These are phyloP conservation scores for Phalera bucephala DNA, from an alignment of 2,888 invertebrate species.

Conservation along the genomic window DNA sequence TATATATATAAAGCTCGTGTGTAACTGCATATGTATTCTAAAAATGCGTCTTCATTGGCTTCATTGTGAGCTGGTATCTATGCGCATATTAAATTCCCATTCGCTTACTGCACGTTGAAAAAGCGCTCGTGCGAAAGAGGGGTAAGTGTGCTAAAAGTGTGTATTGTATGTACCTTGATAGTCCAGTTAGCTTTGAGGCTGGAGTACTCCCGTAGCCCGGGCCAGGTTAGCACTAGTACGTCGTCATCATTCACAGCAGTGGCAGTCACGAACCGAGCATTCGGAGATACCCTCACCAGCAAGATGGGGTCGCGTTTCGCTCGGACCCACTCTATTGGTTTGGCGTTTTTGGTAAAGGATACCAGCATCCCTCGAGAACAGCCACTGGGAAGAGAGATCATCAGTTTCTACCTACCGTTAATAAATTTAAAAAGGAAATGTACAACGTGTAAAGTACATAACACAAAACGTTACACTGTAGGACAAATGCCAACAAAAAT, in stretches of 20 bases:
- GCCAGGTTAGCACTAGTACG: slow-evolving; percentile 58
- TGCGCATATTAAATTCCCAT: no score
- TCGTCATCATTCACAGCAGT: slow-evolving; percentile 35
- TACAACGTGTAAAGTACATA: no score
- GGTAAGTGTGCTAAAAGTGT: no score
- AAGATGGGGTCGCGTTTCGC: slow-evolving; percentile 32
- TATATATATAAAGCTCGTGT: no score
- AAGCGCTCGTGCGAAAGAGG: no score
- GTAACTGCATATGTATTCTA: no score
- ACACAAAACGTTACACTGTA: no score
- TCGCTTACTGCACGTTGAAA: no score
- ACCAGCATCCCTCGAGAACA: slow-evolving; percentile 56
- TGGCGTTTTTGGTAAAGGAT: slow-evolving; percentile 36
- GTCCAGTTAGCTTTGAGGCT: slow-evolving; percentile 44
- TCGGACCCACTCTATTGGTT: slow-evolving; percentile 27
- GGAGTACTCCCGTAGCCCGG: slow-evolving; percentile 39
- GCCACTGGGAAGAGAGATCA: slow-evolving; percentile 44
- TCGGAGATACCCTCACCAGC: slow-evolving; percentile 57
- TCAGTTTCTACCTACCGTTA: neutral
- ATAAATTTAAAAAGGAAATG: no score
- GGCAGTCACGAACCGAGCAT: slow-evolving; percentile 60
- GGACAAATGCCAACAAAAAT: no score
- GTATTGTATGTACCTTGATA: slow-evolving; percentile 63
- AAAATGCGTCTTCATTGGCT: no score
- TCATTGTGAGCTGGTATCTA: no score